Conservation (phyloP, 2,113 vertebrate genomes). For the Pollachius pollachius region DNA sequence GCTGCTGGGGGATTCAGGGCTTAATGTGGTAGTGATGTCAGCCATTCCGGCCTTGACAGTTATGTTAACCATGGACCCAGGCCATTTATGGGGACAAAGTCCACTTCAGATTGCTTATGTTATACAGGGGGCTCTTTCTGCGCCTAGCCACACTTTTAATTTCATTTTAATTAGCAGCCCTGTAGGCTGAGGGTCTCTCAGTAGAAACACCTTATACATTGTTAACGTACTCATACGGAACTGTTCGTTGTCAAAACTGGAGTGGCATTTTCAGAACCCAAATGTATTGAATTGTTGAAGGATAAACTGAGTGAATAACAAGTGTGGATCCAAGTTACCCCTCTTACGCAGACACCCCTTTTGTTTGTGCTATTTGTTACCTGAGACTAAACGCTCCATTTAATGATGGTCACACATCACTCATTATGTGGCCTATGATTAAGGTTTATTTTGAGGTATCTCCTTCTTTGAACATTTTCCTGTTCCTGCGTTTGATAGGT, state of each 20-base stretch:
- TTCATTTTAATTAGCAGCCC: background rate
- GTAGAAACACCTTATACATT: background rate
- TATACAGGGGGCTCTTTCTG: background rate
- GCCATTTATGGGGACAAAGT: slow-evolving; percentile 14
- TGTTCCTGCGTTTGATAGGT: no score
- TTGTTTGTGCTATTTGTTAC: no score
- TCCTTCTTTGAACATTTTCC: no score
- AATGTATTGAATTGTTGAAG: no score
- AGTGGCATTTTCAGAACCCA: no score
- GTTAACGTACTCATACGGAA: background rate
- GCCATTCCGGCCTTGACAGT: slow-evolving; percentile 7
- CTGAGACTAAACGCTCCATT: no score
- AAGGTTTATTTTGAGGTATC: no score
- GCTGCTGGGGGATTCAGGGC: slow-evolving; percentile 25
- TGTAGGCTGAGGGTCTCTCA: background rate
- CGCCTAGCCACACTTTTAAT: background rate
- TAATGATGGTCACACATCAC: no score
- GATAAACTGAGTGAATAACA: no score
- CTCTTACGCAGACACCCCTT: no score
- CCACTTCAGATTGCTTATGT: background rate
- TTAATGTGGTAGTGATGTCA: slow-evolving; percentile 29
- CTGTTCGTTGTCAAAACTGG: background rate
- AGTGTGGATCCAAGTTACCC: no score
- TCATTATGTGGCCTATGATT: no score
- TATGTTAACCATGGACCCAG: slow-evolving; percentile 1